Evolutionary conservation across 2,113 vertebrate species (phyloP).

Genomic region (Salvelinus namaycush): DNA sequence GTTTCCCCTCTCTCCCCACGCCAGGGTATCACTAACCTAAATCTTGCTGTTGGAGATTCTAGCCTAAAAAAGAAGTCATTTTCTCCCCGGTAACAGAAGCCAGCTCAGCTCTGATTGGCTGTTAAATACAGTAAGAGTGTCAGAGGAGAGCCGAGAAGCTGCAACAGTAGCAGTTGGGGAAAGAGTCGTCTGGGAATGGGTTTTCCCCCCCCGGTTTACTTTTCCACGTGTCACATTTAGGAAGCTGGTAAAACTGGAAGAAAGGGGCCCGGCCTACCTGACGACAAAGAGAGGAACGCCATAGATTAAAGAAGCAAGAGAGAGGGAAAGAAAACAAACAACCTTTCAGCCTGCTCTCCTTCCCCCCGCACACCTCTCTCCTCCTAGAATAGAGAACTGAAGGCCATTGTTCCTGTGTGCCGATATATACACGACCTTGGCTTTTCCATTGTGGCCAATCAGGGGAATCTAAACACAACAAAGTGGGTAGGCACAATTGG

Average conservation of each 20-base stretch:
- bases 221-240: neutral
- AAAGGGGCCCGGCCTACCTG: neutral
- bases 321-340: neutral
- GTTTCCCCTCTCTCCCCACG: neutral
- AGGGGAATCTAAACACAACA: slow-evolving; percentile 38
- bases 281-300: neutral
- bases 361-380: neutral
- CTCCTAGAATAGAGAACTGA: slow-evolving; percentile 38
- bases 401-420: slow-evolving; percentile 36
- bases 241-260: neutral
- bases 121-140: neutral
- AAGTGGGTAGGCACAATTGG: slow-evolving; percentile 37
- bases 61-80: neutral
- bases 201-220: accelerated
- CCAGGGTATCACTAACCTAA: slow-evolving; percentile 3
- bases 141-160: neutral
- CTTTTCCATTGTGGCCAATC: slow-evolving; percentile 25
- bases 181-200: neutral
- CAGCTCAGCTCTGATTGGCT: neutral
- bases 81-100: neutral
- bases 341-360: neutral
- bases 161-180: neutral
- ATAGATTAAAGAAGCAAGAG: neutral
- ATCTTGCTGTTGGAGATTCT: neutral
- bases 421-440: slow-evolving; percentile 24